Conservation (phyloP, 2,888 invertebrate genomes). For the Dryobota labecula region DNA sequence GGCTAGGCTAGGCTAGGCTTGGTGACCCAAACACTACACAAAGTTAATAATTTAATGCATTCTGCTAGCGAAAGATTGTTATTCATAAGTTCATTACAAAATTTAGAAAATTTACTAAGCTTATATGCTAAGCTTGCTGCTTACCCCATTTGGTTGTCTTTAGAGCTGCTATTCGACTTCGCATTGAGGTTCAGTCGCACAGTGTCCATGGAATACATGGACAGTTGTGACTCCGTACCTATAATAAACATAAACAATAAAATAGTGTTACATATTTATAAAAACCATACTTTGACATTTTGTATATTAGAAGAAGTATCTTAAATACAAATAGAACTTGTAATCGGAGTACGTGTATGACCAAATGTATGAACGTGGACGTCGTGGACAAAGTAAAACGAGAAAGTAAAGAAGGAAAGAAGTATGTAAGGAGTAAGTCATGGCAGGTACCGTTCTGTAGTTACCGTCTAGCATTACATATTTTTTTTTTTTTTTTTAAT, state of each 20-base stretch:
- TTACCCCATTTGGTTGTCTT: conserved; percentile 71
- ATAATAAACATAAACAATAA: too few species aligned
- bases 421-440: not conserved
- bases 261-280: too few species aligned
- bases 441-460: not conserved
- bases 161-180: conserved; percentile 67
- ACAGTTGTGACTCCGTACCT: conserved; percentile 69
- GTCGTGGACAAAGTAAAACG: not conserved
- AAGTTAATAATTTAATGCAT: too few species aligned
- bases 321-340: not conserved
- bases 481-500: too few species aligned
- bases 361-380: not conserved
- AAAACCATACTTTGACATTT: too few species aligned
- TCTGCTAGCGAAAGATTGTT: too few species aligned
- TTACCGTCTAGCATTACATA: too few species aligned
- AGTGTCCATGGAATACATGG: conserved; percentile 84
- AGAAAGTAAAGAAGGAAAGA: too few species aligned
- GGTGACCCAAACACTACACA: too few species aligned
- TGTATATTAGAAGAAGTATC: not conserved
- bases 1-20: too few species aligned
- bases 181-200: conserved; percentile 67
- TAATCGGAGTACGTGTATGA: not conserved
- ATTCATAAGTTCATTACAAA: too few species aligned
- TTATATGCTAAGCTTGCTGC: conserved; percentile 61
- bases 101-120: too few species aligned